Base-by-base conservation (phyloP, 2,888 invertebrate species). In the Drosophila meridiana region DNA sequence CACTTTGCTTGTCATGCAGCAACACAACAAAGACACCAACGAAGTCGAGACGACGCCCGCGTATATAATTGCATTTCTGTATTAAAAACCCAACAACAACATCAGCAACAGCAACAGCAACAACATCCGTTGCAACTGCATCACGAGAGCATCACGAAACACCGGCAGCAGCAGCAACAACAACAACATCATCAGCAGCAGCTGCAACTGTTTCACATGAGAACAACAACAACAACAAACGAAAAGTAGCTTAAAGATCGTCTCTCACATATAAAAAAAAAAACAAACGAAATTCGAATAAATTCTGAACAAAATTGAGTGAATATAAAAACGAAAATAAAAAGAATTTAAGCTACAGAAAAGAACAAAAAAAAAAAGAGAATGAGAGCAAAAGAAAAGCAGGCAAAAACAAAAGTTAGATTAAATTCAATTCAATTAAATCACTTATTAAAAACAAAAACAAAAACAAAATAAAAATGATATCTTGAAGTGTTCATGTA, bases 401-500 rank as follows among this genome's bases (percentile, higher is more conserved):
- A 67, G 64, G 68, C 74, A 71, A 78, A 81, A 78, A 61, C 50
- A 87, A 83, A 77, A 68, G 72, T 80, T 87, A 78, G 80, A 80
- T 82, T 83, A 83, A 85, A 85, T 88, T 88, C 76, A 83, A 88
- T 82, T 86, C 71, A 83, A 85, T 86, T 86, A 86, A 82, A 86
- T 83, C 88, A 82, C 82, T 82, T 80, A 80, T 80, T 82, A 69
- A 59, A 75, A 69, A 28, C n/a, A 67, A 72, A 64, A 28, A 58
- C 28, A 55, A 80, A 30, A 9, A 28, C 7, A 56, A 30, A 69
- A 65, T 26, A 56, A 38, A 69, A 80, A 83, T 85, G 87, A 87
- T 87, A 87, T 87, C 83, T 89, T 70, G 83, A 89, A 87, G 89
- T 90, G 89, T 90, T 90, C 90, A 89, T 89, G 89, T 84, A 87